Evolutionary conservation across 2,113 vertebrate genomes (phyloP).

Genomic region (Ictidomys tridecemlineatus): DNA sequence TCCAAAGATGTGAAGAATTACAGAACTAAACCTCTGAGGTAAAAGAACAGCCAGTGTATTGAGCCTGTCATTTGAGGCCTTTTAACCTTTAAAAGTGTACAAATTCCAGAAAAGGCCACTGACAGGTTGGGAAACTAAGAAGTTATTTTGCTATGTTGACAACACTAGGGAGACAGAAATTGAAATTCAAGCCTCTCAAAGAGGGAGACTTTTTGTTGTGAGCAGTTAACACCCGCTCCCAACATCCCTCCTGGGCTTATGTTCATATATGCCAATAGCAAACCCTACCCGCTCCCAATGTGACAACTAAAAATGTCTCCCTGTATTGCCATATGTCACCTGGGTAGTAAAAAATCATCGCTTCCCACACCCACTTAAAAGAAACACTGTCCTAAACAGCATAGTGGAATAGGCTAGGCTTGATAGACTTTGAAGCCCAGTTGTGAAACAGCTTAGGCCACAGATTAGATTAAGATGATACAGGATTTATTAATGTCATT

Average conservation of each 20-base stretch:
- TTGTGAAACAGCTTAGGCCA: neutral
- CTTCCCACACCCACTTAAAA: neutral
- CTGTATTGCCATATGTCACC: neutral
- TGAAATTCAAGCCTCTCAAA: neutral
- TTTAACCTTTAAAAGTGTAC: neutral
- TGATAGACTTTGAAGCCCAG: neutral
- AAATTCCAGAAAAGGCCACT: neutral
- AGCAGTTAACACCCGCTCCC: neutral
- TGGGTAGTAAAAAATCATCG: neutral
- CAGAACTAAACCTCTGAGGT: neutral
- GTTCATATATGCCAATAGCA: neutral
- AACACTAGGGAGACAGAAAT: neutral
- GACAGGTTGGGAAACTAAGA: neutral
- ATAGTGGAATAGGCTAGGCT: neutral
- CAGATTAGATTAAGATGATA: neutral
- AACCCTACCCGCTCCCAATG: neutral
- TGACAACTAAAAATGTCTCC: neutral
- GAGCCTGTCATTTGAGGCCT: neutral
- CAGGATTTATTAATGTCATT: neutral
- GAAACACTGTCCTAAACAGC: neutral
- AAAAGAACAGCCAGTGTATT: neutral
- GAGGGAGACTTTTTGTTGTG: neutral
- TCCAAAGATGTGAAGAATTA: neutral
- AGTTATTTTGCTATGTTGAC: neutral
- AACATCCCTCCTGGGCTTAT: neutral